Evolutionary conservation across 2,113 vertebrate species (phyloP).

Genomic region (Sceloporus undulatus): DNA sequence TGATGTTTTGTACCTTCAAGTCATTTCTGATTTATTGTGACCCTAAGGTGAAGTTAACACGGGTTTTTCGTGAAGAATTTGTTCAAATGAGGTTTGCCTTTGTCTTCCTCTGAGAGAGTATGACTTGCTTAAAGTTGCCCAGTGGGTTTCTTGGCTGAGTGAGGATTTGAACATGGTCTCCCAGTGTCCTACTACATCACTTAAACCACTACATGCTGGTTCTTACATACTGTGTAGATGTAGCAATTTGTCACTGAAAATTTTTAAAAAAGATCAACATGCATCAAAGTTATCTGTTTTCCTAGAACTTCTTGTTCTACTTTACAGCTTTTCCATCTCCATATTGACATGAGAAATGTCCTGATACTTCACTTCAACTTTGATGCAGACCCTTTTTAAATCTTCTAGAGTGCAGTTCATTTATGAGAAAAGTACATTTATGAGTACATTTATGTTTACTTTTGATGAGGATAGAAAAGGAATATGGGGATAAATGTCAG

Average conservation of each 20-base stretch:
- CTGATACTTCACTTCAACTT: constrained; percentile 35
- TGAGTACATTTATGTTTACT: background rate
- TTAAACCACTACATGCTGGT: no score
- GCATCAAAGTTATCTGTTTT: constrained; percentile 29
- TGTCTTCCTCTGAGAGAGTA: no score
- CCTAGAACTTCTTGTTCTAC: constrained; percentile 38
- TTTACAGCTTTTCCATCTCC: constrained; percentile 58
- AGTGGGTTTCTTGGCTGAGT: no score
- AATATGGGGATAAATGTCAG: constrained; percentile 58
- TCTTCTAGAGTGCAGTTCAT: constrained; percentile 40
- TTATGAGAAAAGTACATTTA: constrained; percentile 26
- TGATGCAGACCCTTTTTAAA: constrained; percentile 46
- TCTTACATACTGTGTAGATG: constrained; percentile 41
- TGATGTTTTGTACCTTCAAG: no score
- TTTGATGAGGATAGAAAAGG: constrained; percentile 24
- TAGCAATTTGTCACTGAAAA: constrained; percentile 37
- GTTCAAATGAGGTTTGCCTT: no score
- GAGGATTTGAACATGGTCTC: background rate
- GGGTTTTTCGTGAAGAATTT: no score
- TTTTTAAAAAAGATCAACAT: constrained; percentile 56
- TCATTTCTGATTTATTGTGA: no score
- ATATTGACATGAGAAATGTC: constrained; percentile 56
- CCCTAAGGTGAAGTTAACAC: no score
- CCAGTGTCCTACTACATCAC: constrained; percentile 18
- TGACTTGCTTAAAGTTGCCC: no score